Conservation (phyloP, 1,140 invertebrate species). For the Dendrolimus punctatus region DNA sequence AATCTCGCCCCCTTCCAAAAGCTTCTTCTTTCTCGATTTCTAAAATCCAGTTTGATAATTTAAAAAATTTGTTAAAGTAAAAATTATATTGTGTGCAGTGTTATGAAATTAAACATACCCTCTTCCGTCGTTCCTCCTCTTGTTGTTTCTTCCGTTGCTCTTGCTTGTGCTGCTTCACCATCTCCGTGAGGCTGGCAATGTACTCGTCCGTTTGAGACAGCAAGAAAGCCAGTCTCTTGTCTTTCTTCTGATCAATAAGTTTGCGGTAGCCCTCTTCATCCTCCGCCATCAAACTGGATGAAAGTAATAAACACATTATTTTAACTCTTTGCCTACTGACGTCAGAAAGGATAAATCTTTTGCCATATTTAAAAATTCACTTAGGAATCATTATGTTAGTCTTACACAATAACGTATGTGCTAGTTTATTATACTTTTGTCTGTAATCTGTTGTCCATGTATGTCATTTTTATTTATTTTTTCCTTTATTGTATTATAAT, state of each 20-base stretch:
- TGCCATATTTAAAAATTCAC: no score
- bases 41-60: conserved; percentile 25
- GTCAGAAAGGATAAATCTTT: no score
- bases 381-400: no score
- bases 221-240: conserved; percentile 97
- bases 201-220: conserved; percentile 99
- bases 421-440: no score
- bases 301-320: background rate
- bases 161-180: conserved; percentile 95
- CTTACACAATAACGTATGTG: no score
- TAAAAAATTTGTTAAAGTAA: no score
- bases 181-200: conserved; percentile 95
- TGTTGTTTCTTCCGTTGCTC: conserved; percentile 89
- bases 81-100: no score
- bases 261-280: conserved; percentile 96
- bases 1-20: conserved; percentile 77
- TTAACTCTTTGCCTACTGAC: no score
- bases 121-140: conserved; percentile 86
- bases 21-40: conserved; percentile 80
- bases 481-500: no score
- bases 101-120: conserved; percentile 57
- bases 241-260: conserved; percentile 99
- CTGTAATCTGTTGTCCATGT: no score
- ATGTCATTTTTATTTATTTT: no score
- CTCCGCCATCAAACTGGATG: conserved; percentile 91